These are phyloP conservation scores for Muntiacus muntjak DNA, from an alignment of 2,113 vertebrate genomes.

Conservation along the genomic window DNA sequence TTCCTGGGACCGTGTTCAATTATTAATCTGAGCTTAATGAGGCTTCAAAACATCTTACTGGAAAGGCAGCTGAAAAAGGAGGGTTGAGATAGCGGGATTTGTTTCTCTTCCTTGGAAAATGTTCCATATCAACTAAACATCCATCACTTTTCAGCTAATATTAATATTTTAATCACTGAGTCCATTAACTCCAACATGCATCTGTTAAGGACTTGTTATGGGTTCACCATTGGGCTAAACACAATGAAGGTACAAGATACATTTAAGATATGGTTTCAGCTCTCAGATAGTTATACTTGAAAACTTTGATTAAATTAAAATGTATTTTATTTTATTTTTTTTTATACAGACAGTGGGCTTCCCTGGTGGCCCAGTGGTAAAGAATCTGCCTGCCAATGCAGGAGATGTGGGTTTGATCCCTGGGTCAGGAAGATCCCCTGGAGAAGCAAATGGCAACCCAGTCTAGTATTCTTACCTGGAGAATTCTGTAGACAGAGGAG, in stretches of 20 bases:
- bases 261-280: accelerated
- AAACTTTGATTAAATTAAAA: neutral
- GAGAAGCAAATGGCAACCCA: neutral
- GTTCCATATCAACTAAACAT: accelerated
- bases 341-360: neutral
- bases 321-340: neutral
- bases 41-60: neutral
- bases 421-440: neutral
- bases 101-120: neutral
- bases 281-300: neutral
- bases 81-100: neutral
- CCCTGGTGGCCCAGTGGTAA: neutral
- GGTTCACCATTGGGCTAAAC: neutral
- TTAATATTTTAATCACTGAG: neutral
- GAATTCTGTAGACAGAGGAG: neutral
- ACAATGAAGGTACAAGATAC: accelerated
- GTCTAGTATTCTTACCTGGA: neutral
- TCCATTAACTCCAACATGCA: neutral
- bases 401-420: accelerated
- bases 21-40: neutral
- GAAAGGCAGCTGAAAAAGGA: neutral
- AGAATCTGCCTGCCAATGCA: neutral
- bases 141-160: neutral
- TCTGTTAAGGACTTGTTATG: neutral
- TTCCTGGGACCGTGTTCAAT: neutral